Conservation (phyloP, 1,140 invertebrate genomes). For the Melanaphis sacchari region DNA sequence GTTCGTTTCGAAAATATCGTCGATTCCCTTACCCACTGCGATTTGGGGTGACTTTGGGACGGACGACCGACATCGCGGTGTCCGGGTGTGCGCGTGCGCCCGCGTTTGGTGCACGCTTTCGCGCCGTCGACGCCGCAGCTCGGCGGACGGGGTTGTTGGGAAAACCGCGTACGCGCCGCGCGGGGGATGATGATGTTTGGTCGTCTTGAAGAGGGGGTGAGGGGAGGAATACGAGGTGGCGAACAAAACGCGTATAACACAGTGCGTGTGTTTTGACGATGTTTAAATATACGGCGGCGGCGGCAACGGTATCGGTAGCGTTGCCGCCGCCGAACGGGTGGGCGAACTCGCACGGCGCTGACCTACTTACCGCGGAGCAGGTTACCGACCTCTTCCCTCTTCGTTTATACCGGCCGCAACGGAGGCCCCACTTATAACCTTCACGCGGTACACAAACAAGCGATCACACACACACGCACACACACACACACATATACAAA, state of each 20-base stretch:
- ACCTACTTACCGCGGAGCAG: slow-evolving; percentile 48
- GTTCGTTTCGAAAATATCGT: not conserved
- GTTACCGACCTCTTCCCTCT: slow-evolving; percentile 57
- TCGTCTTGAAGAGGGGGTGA: no score
- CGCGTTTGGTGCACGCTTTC: not conserved
- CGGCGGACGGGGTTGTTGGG: not conserved
- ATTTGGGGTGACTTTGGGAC: not conserved
- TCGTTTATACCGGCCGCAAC: slow-evolving; percentile 41
- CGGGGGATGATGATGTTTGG: not conserved
- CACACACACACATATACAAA: not conserved
- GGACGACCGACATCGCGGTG: not conserved
- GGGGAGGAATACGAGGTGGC: no score
- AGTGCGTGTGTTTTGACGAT: slow-evolving; percentile 45
- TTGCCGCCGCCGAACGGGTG: slow-evolving; percentile 54
- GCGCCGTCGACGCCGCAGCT: no score
- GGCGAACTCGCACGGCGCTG: slow-evolving; percentile 55
- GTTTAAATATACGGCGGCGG: slow-evolving; percentile 16
- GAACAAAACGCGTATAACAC: not conserved
- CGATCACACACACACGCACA: not conserved
- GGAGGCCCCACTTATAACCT: slow-evolving; percentile 53
- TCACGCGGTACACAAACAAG: slow-evolving; percentile 31
- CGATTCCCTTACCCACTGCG: not conserved
- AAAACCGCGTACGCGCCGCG: no score
- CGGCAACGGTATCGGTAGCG: not conserved
- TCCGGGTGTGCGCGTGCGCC: not conserved